These are phyloP conservation scores for Phaetusa simplex DNA, from an alignment of 2,113 vertebrate genomes.

Conservation along the genomic window DNA sequence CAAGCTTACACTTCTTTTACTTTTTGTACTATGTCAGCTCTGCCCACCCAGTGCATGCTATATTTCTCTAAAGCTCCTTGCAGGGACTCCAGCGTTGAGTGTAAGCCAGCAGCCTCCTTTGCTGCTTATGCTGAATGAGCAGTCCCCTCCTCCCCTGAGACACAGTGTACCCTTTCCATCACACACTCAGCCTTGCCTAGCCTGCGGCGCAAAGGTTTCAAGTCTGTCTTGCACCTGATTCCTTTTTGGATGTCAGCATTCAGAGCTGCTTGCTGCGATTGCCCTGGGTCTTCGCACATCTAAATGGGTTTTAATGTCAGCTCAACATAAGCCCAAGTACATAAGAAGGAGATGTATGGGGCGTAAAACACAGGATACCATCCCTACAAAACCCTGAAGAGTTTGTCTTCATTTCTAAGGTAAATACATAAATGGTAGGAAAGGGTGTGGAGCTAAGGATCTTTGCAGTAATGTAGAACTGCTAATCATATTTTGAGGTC, in stretches of 20 bases:
- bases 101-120: not conserved
- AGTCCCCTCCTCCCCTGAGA: not conserved
- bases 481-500: conserved; percentile 20
- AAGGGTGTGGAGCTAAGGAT: not conserved
- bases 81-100: not conserved
- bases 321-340: not conserved
- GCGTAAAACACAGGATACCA: not conserved
- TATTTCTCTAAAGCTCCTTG: not conserved
- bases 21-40: not conserved
- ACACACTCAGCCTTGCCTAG: not conserved
- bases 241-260: not conserved
- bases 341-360: not conserved
- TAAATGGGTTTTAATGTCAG: not conserved
- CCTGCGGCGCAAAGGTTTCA: not conserved
- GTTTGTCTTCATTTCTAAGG: not conserved
- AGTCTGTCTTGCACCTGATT: not conserved
- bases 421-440: not conserved
- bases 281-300: not conserved
- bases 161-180: not conserved
- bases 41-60: not conserved
- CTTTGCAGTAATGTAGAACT: not conserved
- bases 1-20: conserved; percentile 2
- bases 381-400: not conserved
- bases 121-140: not conserved
- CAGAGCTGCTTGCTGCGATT: not conserved